Evolutionary conservation across 2,113 vertebrate genomes (phyloP), one percentile per base, ranked within the genome.

Genomic region (Nanorana parkeri): DNA sequence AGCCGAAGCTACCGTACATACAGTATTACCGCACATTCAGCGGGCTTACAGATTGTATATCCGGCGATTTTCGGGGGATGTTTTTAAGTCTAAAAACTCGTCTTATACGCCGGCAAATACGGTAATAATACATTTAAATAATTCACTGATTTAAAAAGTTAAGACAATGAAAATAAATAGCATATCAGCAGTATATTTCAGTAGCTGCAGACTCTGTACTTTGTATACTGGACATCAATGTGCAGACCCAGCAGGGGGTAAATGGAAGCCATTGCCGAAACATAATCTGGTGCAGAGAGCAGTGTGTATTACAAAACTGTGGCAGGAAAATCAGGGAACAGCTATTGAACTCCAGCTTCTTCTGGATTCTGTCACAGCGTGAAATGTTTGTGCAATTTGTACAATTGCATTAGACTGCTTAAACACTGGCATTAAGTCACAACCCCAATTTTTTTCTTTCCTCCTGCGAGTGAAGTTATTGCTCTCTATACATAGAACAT

Each of bases 371-470:
- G 71, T 60, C 54, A 74, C 71, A 74, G 71, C 54, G 28, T 74
- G 71, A 74, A 74, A 74, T 60, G 71, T 74, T 74, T 74, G 26
- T 74, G 71, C 71, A 74, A 74, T 74, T 58, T 32, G 54, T 74
- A 74, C 58, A 74, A 74, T 23, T 74, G 54, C 55, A 60, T 74
- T 74, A 74, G 54, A 74, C 52, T 51, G 17, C 29, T 73, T 73
- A 73, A 74, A 74, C 71, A 36, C 54, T 74, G 71, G 54, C 71
- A 74, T 60, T 28, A 55, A 58, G 71, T 74, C 71, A 21, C 28
- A 60, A 36, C 16, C 41, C 41, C 41, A 8, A 47, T 47, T 17
- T 56, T 56, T 55, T 71, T 32, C 8, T 47, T 47, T 47, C 11
- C 29, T 28, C 26, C 47, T 72, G 23, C 24, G 29, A 26, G 52